These are phyloP conservation scores for Microtus montanus DNA, from an alignment of 2,113 vertebrate species.

Conservation along the genomic window DNA sequence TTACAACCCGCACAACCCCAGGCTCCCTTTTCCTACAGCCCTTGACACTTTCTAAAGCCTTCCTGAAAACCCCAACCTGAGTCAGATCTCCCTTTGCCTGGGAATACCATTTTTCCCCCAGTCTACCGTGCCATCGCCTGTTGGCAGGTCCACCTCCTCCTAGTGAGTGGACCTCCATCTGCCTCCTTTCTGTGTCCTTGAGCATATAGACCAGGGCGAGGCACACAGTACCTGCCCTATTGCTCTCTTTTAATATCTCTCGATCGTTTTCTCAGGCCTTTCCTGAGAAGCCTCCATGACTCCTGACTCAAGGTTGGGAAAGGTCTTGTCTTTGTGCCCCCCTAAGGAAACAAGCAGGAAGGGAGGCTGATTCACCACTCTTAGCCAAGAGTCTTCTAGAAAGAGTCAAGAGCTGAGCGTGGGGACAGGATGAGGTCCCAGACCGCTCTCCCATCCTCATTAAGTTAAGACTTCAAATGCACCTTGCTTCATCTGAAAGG, in stretches of 20 bases:
- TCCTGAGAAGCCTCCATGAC: background rate
- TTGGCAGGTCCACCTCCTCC: background rate
- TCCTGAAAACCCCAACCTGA: background rate
- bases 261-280: constrained; percentile 15
- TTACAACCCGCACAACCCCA: background rate
- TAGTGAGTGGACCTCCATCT: background rate
- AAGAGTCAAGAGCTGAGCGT: background rate
- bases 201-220: background rate
- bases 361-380: background rate
- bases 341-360: background rate
- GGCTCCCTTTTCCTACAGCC: background rate
- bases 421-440: background rate
- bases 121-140: background rate
- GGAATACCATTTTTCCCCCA: background rate
- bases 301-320: background rate
- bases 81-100: background rate
- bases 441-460: background rate
- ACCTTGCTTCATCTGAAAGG: constrained; percentile 16
- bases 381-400: background rate
- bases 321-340: background rate
- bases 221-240: background rate
- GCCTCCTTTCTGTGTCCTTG: background rate
- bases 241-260: constrained; percentile 6
- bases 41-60: background rate
- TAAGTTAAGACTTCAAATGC: background rate